Evolutionary conservation across 2,888 invertebrate genomes (phyloP), one percentile per base, ranked within the genome.

Genomic region (Entomobrya proxima): DNA sequence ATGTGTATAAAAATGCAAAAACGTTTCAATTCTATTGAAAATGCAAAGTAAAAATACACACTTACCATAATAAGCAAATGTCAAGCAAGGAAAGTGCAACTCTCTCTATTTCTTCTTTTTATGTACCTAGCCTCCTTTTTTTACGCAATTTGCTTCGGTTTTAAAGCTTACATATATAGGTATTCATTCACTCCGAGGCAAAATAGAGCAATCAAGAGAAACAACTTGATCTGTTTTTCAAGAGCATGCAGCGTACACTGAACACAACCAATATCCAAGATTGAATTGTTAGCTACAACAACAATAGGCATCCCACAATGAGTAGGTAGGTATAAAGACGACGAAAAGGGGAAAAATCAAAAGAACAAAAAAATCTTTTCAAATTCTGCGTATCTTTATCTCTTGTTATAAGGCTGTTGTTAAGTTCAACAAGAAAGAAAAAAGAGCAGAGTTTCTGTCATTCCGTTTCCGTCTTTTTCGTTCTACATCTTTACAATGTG

Each of bases 141-240:
- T 44, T 44, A 69, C 3, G 30, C 44, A 69, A 44, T 69, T 69
- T 69, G 44, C 15, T 27, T 30, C 15, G 69, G 69, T 69, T 47
- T 47, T 47, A 27, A 69, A 27, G 15, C 13, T 44, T 13, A 47
- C 15, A 47, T 13, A 47, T 44, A 30, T n/a, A 44, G n/a, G n/a
- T n/a, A 44, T 7, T 44, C 44, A 7, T 40, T 74, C 58, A 27
- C 52, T 64, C 64, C 35, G n/a, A n/a, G 13, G 76, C 52, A 67
- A 75, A 83, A 75, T 76, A 52, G 82, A 83, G 82, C 82, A 83
- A 76, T 76, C 82, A 76, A 74, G n/a, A 61, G 74, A 40, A 32
- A 83, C 64, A 76, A 76, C 67, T 83, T 83, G 82, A 83, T 67
- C 82, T 83, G 30, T 67, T 5, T 32, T 18, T 75, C 21, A 5